These are phyloP conservation scores for Graphium colonna DNA, from an alignment of 2,888 invertebrate genomes.

Conservation along the genomic window DNA sequence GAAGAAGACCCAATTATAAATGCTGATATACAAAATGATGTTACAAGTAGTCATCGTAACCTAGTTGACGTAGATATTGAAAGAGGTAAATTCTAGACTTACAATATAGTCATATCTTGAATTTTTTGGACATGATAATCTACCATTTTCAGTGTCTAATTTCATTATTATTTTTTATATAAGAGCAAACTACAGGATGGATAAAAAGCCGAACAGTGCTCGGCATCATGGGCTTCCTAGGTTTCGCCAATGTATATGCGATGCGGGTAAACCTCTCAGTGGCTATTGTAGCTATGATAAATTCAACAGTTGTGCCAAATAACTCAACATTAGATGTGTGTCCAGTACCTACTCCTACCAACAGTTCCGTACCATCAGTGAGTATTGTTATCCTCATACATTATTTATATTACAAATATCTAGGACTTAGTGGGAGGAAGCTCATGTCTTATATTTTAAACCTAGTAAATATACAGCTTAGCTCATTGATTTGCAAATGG, in stretches of 20 bases:
- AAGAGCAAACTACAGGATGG: constrained; percentile 83
- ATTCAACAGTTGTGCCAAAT: constrained; percentile 83
- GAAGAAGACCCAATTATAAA: constrained; percentile 72
- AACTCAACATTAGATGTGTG: constrained; percentile 82
- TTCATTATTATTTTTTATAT: neutral
- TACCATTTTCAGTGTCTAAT: too few species aligned
- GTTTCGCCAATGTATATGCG: constrained; percentile 93
- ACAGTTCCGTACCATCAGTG: constrained; percentile 63
- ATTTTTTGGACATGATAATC: too few species aligned
- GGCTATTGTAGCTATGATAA: constrained; percentile 97
- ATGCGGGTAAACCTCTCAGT: constrained; percentile 95
- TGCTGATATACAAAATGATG: constrained; percentile 66
- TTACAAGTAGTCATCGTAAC: constrained; percentile 58
- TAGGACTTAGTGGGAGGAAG: too few species aligned
- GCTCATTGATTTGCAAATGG: too few species aligned
- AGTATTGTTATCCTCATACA: constrained; percentile 32
- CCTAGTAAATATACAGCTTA: too few species aligned
- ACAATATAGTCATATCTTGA: too few species aligned
- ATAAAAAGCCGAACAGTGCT: constrained; percentile 87
- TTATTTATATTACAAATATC: neutral
- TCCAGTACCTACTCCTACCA: constrained; percentile 62
- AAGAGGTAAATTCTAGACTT: constrained; percentile 41
- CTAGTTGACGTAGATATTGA: constrained; percentile 48
- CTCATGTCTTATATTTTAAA: too few species aligned
- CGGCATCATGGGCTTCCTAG: constrained; percentile 91